These are phyloP conservation scores for Spea multiplicata DNA, from an alignment of 2,113 vertebrate species.

Conservation along the genomic window DNA sequence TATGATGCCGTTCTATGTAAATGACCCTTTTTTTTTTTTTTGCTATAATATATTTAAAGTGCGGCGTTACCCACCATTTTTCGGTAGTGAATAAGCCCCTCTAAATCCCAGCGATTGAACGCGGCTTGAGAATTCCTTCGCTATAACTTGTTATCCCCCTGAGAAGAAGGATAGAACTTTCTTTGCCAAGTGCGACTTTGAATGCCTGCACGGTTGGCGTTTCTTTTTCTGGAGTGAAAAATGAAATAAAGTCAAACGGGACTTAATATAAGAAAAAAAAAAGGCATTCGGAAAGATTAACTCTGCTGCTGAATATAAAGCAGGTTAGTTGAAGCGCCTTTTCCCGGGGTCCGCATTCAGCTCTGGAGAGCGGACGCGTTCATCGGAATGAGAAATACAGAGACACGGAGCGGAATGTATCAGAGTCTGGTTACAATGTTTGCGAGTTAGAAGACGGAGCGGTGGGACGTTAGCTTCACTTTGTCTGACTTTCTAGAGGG, in stretches of 20 bases:
- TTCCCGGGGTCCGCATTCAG: too few species aligned
- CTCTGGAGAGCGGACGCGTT: neutral
- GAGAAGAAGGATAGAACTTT: neutral
- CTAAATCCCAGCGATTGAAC: neutral
- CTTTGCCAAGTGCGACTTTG: neutral
- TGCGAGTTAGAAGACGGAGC: neutral
- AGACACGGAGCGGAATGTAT: neutral
- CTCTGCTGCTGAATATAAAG: slow-evolving; percentile 10
- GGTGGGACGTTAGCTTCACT: neutral
- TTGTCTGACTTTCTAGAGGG: neutral
- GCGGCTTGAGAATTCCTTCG: neutral
- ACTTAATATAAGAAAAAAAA: slow-evolving; percentile 17
- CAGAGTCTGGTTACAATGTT: slow-evolving; percentile 14
- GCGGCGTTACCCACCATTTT: neutral
- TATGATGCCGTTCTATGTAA: too few species aligned
- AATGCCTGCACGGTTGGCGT: neutral
- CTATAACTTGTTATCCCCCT: neutral
- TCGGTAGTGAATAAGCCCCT: neutral
- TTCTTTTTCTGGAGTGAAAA: neutral
- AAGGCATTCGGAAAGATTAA: slow-evolving; percentile 28
- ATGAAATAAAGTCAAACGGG: slow-evolving; percentile 12
- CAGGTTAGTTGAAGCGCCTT: slow-evolving; percentile 1
- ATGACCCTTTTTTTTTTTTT: too few species aligned
- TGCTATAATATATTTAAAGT: too few species aligned
- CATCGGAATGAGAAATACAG: neutral